A percentile compares a stretch with the other conserved stretches of the same genome.
Conservation (phyloP, 2,888 invertebrate genomes). For the Amblyteles armatorius region DNA sequence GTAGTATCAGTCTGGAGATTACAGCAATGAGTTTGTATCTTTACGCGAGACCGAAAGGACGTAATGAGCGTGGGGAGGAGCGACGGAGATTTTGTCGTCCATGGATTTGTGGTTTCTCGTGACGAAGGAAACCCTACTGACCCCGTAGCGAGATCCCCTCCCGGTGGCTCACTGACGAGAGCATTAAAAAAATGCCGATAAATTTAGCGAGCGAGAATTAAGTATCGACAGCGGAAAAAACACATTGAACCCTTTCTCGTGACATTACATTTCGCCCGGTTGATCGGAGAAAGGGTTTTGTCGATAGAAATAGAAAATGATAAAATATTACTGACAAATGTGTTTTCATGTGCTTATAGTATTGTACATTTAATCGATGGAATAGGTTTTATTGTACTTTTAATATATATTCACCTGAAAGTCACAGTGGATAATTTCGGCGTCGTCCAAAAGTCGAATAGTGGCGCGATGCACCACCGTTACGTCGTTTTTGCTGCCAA, state of each 20-base stretch:
- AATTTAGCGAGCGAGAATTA: conserved; percentile 12
- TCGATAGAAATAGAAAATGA: not conserved
- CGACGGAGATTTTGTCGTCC: not conserved
- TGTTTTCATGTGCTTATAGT: not conserved
- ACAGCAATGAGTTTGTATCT: not conserved
- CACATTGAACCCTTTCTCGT: not conserved
- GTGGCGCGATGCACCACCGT: conserved; percentile 86
- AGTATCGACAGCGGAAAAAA: not conserved
- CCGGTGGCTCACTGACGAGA: conserved; percentile 32
- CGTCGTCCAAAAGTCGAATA: conserved; percentile 95
- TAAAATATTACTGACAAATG: not conserved
- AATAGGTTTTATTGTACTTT: not conserved
- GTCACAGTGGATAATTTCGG: conserved; percentile 96
- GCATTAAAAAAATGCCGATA: conserved; percentile 36
- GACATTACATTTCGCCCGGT: not conserved
- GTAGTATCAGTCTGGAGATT: not conserved
- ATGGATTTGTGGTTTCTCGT: conserved; percentile 3
- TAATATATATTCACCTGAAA: conserved; percentile 89
- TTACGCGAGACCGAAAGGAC: not conserved
- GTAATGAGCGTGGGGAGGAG: not conserved
- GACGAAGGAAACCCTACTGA: conserved; percentile 16
- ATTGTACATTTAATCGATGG: too few relatives aligned
- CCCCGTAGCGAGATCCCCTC: not conserved
- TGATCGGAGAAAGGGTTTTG: not conserved
- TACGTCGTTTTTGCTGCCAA: conserved; percentile 86